Base-by-base conservation (phyloP, 2,113 vertebrate genomes). In the Solenodon paradoxus region DNA sequence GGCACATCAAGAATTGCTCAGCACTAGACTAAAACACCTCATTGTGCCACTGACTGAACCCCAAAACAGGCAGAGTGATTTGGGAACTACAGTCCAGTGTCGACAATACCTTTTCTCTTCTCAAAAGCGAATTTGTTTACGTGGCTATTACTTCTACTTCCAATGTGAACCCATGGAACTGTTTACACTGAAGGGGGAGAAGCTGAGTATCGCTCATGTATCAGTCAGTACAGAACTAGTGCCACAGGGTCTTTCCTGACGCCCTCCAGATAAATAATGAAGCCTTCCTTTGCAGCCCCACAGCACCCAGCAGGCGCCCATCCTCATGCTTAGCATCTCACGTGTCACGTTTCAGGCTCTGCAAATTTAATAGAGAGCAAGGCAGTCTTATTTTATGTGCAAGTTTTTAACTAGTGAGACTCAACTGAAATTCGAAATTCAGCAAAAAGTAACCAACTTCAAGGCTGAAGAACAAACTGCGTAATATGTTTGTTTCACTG, bases 361-460 rank as follows among this genome's bases (percentile, higher is more conserved):
- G 69, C 32, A 68, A 78, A 59, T 69, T 35, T 28, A 24, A 82
- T 55, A 53, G 2, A 20, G 3, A 2, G 9, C 63, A 89, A 42
- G 9, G 20, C 75, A 57, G 22, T 45, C 30, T 82, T 30, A 40
- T 45, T 94, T 55, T 59, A 77, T 40, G 20, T 45, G 45, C 12
- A 53, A 61, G 47, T 61, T 81, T 86, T 47, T 55, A 15, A 86
- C 42, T n/a, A 87, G 61, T 20, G 30, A 75, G 35, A 55, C 38
- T 81, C 47, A 42, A 5, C 2, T 3, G n/a, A 94, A 74, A 69
- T 45, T 28, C 75, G 35, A 95, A 68, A 75, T n/a, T 75, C 28
- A 81, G 35, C 51, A 51, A 71, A 30, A 89, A 66, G 51, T 68
- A 38, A 87, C 53, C 80, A n/a, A 83, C 38, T 72, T 51, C 68